Evolutionary conservation across 2,797 vertebrate genomes (phyloP), one percentile per base, ranked within the genome.

Genomic region (Enteromius afrohamiltoni): DNA sequence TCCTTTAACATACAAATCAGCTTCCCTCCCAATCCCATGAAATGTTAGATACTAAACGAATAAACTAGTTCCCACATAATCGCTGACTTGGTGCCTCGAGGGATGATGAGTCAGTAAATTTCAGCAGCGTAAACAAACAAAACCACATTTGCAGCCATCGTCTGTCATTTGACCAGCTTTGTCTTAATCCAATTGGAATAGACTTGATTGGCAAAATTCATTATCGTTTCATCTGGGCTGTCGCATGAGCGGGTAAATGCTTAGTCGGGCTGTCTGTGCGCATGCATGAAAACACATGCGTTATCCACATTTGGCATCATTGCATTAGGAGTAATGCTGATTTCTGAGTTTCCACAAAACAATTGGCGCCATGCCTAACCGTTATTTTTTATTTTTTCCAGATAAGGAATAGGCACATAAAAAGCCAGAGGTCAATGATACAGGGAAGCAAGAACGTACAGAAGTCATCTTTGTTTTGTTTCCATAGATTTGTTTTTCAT

Each of bases 1-100:
- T 65, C 79, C 64, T 90, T 91, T 88, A 91, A 88, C 80, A 83
- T 88, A 88, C 89, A 90, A 40, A 91, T 90, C 92, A 92, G 91
- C 89, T 91, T 91, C 88, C 45, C 53, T 45, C 40, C 80, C 64
- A 42, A 64, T 29, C 62, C 77, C 40, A 40, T 58, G 26, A 77
- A 77, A 85, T 19, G 31, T 67, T 55, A 79, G 82, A 85, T 75
- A 29, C 78, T 83, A 82, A 85, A 79, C 85, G 88, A 91, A 91
- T 92, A 91, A 92, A 92, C 90, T 87, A 91, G 88, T 91, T 90
- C 90, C 89, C 87, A 86, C 88, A 88, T 91, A 90, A 90, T 92
- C 91, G 89, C 91, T 91, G 92, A 91, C 90, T 92, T 80, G 85
- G 90, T 91, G 89, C 90, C 89, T 86, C 60, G 5, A 77, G 89